Conservation (phyloP, 2,888 invertebrate genomes). For the Periphyllus acericola region DNA sequence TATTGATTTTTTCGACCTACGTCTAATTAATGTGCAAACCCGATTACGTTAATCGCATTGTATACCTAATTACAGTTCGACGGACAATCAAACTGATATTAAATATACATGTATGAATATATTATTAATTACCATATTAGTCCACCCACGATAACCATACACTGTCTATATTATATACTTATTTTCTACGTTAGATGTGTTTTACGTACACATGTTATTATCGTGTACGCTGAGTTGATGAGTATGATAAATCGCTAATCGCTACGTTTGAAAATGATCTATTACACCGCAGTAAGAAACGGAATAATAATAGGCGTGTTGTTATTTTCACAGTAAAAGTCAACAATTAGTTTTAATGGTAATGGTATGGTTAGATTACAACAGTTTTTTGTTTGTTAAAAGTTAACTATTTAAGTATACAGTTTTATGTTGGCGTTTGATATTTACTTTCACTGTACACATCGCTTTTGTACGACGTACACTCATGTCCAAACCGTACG, state of each 20-base stretch:
- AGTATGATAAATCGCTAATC: not conserved
- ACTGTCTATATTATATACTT: no score
- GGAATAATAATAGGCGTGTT: not conserved
- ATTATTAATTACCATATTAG: not conserved
- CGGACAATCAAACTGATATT: not conserved
- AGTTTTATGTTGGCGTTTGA: not conserved
- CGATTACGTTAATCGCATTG: not conserved
- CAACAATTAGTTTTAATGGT: not conserved
- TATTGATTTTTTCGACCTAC: not conserved
- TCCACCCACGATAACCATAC: not conserved
- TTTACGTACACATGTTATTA: not conserved
- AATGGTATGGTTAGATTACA: not conserved
- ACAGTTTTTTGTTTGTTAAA: constrained; percentile 27
- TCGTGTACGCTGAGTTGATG: not conserved
- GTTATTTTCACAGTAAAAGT: constrained; percentile 8
- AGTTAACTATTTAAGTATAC: not conserved
- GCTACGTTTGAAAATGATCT: not conserved
- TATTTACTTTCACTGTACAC: constrained; percentile 8
- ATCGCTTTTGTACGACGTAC: not conserved
- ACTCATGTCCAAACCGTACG: not conserved
- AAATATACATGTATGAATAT: no score
- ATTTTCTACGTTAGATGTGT: not conserved
- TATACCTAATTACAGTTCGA: not conserved
- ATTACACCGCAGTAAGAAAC: not conserved
- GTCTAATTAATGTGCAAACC: not conserved